Conservation (phyloP, 35 echinoderm and acorn worm species). For the Ophiothrix spiculata region DNA sequence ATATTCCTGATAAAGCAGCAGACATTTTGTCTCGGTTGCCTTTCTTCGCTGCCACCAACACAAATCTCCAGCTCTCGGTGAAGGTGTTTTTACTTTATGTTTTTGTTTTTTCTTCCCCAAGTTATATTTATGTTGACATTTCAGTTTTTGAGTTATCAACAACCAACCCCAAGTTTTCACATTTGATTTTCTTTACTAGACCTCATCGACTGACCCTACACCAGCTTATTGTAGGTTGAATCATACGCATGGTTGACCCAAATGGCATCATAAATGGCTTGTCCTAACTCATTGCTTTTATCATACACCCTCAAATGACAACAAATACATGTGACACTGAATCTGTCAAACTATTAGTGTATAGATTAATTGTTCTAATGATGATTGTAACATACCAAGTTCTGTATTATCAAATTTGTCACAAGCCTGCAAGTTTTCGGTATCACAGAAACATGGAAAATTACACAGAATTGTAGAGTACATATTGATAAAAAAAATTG, state of each 20-base stretch:
- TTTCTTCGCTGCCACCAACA: background rate
- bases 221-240: background rate
- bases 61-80: background rate
- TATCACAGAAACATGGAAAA: too few species aligned
- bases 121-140: background rate
- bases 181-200: constrained; percentile 2
- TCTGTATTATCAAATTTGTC: too few species aligned
- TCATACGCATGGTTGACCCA: background rate
- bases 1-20: background rate
- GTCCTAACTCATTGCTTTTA: constrained; percentile 9
- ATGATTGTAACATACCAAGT: too few species aligned
- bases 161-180: too few species aligned
- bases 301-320: background rate
- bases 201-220: background rate
- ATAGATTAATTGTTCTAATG: too few species aligned
- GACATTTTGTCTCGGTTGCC: background rate
- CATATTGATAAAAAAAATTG: too few species aligned
- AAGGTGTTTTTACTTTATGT: constrained; percentile 3
- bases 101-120: background rate
- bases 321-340: background rate
- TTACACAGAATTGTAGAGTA: too few species aligned
- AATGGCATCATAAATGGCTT: background rate
- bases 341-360: too few species aligned
- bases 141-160: constrained; percentile 15
- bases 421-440: too few species aligned